A percentile compares a stretch with the other conserved stretches of the same genome.
Conservation (phyloP, 2,797 vertebrate genomes). For the Hyperoplus immaculatus region DNA sequence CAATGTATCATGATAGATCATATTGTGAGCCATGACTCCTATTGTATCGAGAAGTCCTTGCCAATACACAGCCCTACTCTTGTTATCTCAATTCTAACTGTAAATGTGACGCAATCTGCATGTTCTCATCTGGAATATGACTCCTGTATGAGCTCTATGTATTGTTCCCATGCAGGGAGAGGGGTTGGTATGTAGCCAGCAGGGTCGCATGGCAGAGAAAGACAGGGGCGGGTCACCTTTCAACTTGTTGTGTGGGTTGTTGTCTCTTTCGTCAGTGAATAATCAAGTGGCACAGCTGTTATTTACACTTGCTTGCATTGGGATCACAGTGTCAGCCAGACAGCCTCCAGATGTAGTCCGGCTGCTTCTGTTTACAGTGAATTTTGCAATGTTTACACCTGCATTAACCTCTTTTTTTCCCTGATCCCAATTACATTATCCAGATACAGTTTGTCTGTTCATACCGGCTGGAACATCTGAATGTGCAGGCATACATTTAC, state of each 20-base stretch:
- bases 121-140: background rate
- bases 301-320: background rate
- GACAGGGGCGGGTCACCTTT: background rate
- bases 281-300: background rate
- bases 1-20: too few species aligned
- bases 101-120: background rate
- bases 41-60: too few species aligned
- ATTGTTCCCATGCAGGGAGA: background rate
- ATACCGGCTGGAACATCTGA: background rate
- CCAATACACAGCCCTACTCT: background rate
- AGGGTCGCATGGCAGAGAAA: slow-evolving; percentile 1
- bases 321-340: background rate
- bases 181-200: background rate
- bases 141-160: background rate
- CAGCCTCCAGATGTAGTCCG: background rate
- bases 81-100: background rate
- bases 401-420: background rate
- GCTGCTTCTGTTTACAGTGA: background rate
- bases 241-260: background rate
- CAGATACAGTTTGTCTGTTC: background rate
- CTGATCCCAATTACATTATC: background rate
- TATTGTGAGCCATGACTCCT: too few species aligned
- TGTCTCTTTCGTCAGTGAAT: background rate
- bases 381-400: background rate
- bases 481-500: background rate